A percentile compares a stretch with the other conserved stretches of the same genome.
Evolutionary conservation across 2,113 vertebrate species (phyloP).

Genomic region (Chloropsis cyanopogon): DNA sequence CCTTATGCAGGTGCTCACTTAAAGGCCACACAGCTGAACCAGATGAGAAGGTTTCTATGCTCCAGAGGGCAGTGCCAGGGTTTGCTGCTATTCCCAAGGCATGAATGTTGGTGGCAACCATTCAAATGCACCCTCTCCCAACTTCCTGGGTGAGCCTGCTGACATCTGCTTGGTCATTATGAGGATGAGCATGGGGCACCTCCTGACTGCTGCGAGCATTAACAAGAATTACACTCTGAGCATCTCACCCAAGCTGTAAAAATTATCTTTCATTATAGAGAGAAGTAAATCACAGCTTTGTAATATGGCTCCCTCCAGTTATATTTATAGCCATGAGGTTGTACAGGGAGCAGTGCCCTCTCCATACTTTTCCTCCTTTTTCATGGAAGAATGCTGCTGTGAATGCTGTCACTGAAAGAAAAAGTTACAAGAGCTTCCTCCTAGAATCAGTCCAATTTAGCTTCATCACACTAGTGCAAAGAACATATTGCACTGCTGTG

Average conservation of each 20-base stretch:
- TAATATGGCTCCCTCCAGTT: background rate
- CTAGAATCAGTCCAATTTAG: slow-evolving; percentile 33
- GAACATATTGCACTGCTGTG: slow-evolving; percentile 58
- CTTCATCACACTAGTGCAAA: background rate
- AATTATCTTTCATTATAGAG: background rate
- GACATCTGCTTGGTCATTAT: background rate
- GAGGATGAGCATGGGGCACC: rapidly evolving
- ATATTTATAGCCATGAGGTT: background rate
- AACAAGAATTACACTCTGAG: background rate
- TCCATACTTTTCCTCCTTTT: background rate
- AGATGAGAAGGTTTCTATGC: rapidly evolving
- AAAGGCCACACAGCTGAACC: background rate
- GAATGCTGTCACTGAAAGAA: slow-evolving; percentile 4
- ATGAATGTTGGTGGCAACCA: rapidly evolving
- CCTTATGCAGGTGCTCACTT: background rate
- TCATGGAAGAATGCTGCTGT: background rate
- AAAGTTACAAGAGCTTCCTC: slow-evolving; percentile 18
- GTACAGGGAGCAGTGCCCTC: background rate
- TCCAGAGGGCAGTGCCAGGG: background rate
- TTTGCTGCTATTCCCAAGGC: background rate
- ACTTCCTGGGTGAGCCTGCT: background rate
- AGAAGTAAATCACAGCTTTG: background rate
- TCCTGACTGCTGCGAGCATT: background rate
- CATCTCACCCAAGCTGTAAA: background rate
- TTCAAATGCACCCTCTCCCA: rapidly evolving